Evolutionary conservation across 2,797 vertebrate species (phyloP).

Genomic region (Sebastes matsubarae): DNA sequence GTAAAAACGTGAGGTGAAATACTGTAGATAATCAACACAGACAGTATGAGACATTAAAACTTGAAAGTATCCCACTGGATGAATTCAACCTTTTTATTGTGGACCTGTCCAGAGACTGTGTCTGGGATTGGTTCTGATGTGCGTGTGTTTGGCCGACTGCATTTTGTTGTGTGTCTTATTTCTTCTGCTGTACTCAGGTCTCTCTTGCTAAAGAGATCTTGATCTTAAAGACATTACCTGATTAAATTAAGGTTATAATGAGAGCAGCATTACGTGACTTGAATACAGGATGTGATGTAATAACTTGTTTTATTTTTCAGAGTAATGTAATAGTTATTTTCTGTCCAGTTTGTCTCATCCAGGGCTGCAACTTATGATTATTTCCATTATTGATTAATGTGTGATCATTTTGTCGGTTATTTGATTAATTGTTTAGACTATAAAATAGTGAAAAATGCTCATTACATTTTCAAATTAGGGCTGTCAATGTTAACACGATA

Average conservation of each 20-base stretch:
- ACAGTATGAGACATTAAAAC: not conserved
- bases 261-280: not conserved
- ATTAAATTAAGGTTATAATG: not conserved
- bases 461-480: not conserved
- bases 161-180: not conserved
- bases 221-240: too few relatives aligned
- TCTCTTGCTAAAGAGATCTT: too few relatives aligned
- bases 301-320: not conserved
- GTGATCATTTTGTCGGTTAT: too few relatives aligned
- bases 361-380: too few relatives aligned
- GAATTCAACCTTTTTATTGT: not conserved
- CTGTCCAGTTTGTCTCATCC: too few relatives aligned
- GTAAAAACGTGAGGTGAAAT: not conserved
- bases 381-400: too few relatives aligned
- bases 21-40: not conserved
- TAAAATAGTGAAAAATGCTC: not conserved
- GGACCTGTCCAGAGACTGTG: not conserved
- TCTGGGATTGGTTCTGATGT: not conserved
- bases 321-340: too few relatives aligned
- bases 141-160: not conserved
- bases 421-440: too few relatives aligned
- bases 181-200: not conserved
- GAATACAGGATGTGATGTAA: not conserved
- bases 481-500: too few relatives aligned
- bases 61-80: not conserved